Evolutionary conservation across 1,140 invertebrate species (phyloP), one percentile per base, ranked within the genome.

Genomic region (Glomeris maerens): DNA sequence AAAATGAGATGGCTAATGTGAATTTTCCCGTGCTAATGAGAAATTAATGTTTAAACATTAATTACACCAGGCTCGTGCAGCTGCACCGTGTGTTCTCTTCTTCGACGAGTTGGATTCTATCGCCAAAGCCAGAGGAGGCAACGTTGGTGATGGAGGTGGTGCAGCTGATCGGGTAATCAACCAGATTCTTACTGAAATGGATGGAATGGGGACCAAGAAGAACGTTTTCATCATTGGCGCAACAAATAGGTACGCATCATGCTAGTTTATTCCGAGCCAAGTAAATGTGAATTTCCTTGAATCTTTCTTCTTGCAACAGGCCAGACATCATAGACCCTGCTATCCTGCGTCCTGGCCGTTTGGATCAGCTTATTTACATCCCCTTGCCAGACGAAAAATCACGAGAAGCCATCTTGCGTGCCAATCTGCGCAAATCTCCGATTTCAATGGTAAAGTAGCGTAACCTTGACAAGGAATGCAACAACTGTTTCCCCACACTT

Each of bases 81-180:
- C 95, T 56, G 94, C 95, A 13, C 96, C 96, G 1, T 99, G 96
- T 72, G 94, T 99, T 39, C 69, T 99, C 20, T 99, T 99, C 77
- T 99, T 99, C 68, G 96, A 99, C 72, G 96, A 99, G 71, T 75
- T 99, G 70, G 96, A 99, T 72, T 98, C 94, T 3, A 98, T 99
- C 66, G 96, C 96, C 23, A 99, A 99, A 70, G 87, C 95, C 23
- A 81, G 96, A 71, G 95, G 96, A 58, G 95, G 94, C 17, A 92
- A 81, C 62, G 81, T 92, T 42, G 94, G 94, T 38, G 95, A 98
- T 72, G 95, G 92, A 54, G 95, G 94, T 60, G 95, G 96, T 56
- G 95, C 96, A 45, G 94, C 94, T 23, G 96, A 99, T 72, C 78
- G 96, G 58, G 96, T 99, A 20, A 99, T 99, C 67, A 99, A 99